Base-by-base conservation (phyloP, 2,113 vertebrate species). In the Pterocles orientalis region DNA sequence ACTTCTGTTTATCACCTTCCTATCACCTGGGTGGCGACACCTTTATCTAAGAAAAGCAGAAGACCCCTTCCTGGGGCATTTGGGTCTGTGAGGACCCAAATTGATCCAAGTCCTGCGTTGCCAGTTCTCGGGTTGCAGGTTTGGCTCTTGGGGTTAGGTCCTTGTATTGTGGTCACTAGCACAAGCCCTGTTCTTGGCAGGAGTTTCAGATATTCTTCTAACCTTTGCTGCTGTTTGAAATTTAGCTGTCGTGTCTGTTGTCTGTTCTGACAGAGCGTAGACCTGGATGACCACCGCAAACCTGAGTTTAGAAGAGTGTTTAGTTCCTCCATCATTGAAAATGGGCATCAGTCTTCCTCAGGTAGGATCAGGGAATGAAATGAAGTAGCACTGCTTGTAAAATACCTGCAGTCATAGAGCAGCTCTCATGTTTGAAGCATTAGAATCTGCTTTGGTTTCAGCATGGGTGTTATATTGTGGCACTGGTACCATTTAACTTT, bases 221-320 rank as follows among this genome's bases (percentile, higher is more conserved):
- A 26, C 54, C 84, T 73, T 10, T 82, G 61, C 66, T 45, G 26
- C 58, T 75, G 28, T 86, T 89, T 86, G 61, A 81, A 88, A 48
- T 91, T 72, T 34, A 79, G 34, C 41, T 75, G 25, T 73, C 3
- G 1, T 25, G 19, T 36, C 17, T 77, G 25, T 71, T 89, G 29
- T 86, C 31, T 96, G 20, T 96, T 91, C 94, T 95, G 53, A 39
- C 79, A 98, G 98, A 98, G 98, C 0, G 73, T 98, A 88, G 98
- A 98, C 45, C 96, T 97, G 25, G 98, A 97, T 18, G 97, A 97
- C 39, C 86, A 53, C 58, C 86, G 65, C 14, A 98, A 97, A 85
- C 80, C 80, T 5, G 97, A 98, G 66, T 80, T 60, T 50, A 96
- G 94, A 90, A 97, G 96, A 88, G 58, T 87, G 56, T 97, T 97